A percentile compares a stretch with the other conserved stretches of the same genome.
These are phyloP conservation scores for Parazoanthus darwini DNA, from an alignment of 92 coral and sea anemone genomes.

Conservation along the genomic window DNA sequence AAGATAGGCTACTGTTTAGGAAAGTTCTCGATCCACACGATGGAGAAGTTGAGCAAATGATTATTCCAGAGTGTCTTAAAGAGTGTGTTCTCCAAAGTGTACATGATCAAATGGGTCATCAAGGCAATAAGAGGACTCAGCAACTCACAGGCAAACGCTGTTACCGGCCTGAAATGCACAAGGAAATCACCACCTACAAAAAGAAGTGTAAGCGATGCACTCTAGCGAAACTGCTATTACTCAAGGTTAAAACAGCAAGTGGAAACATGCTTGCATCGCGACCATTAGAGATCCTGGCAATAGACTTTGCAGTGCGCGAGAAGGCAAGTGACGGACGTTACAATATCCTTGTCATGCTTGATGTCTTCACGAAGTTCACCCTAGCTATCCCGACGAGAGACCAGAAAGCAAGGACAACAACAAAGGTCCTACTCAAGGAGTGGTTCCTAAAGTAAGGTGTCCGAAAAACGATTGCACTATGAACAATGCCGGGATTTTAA, in stretches of 20 bases:
- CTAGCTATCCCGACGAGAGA: not conserved
- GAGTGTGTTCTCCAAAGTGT: too few species aligned
- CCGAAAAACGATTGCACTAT: not conserved
- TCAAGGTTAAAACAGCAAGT: not conserved
- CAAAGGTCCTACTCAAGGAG: not conserved
- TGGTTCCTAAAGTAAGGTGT: not conserved
- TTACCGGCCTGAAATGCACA: too few species aligned
- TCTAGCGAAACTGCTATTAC: slow-evolving; percentile 6
- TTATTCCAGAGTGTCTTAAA: slow-evolving; percentile 19
- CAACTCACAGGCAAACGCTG: not conserved
- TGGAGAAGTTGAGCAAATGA: slow-evolving; percentile 1
- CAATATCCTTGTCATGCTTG: not conserved
- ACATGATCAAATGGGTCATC: not conserved
- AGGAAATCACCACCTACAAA: not conserved
- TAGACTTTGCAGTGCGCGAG: not conserved
- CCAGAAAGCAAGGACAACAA: not conserved
- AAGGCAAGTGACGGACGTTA: not conserved
- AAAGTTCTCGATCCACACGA: slow-evolving; percentile 9
- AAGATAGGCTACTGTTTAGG: slow-evolving; percentile 10
- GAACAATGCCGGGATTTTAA: too few species aligned
- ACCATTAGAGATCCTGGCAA: slow-evolving; percentile 10
- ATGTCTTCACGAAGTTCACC: not conserved
- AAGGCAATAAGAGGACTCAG: slow-evolving; percentile 1
- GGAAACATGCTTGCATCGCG: not conserved
- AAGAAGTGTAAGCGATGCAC: not conserved